phyloP scores from a whole-genome alignment of 2,113 vertebrate species.

The Malurus cyaneus region DNA sequence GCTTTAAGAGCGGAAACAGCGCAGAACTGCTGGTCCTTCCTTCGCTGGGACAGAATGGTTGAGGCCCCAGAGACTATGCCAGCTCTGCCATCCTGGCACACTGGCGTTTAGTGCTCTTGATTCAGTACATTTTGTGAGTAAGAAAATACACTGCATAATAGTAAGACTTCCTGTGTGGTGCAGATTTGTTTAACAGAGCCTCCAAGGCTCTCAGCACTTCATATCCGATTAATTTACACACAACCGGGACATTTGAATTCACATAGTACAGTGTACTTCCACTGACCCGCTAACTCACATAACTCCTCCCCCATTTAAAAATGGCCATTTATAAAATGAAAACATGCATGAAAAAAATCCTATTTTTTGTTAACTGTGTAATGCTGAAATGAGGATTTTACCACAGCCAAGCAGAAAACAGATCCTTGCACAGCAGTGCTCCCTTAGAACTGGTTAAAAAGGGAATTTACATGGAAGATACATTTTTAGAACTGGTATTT shows the following conservation, averaged over 20 bases:
- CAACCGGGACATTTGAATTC: neutral
- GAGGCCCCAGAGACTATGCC: neutral
- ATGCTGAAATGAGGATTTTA: neutral
- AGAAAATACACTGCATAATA: rapidly evolving
- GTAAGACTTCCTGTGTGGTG: neutral
- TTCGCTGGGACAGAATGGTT: neutral
- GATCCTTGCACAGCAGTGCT: neutral
- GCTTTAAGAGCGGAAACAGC: neutral
- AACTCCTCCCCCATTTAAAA: neutral
- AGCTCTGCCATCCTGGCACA: neutral
- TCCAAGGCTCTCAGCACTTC: neutral
- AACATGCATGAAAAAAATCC: neutral
- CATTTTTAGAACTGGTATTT: neutral
- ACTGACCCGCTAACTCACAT: neutral
- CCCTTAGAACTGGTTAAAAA: neutral
- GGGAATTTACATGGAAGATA: neutral
- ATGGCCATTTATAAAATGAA: neutral
- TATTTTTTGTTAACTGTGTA: neutral
- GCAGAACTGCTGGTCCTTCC: neutral
- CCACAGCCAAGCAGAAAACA: neutral
- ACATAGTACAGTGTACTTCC: neutral
- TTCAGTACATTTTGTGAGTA: neutral
- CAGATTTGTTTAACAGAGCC: neutral
- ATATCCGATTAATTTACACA: neutral
- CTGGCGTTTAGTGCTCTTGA: neutral